Percentiles rank a stretch among this genome's conserved stretches.
Evolutionary conservation across 2,888 invertebrate genomes (phyloP).

Genomic region (Cheiracanthium punctorium): DNA sequence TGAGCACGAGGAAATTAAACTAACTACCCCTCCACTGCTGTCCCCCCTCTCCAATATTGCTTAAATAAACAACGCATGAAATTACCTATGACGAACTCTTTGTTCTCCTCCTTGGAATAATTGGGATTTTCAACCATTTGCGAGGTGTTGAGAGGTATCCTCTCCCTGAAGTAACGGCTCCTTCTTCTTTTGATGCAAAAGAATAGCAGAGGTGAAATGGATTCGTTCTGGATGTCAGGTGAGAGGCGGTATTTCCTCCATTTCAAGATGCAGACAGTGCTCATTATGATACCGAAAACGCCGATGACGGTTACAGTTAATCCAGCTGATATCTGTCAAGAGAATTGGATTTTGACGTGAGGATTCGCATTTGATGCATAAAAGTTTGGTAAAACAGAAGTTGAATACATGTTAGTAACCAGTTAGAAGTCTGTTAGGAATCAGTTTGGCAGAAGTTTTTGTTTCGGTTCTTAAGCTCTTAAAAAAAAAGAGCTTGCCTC

Average conservation of each 20-base stretch:
- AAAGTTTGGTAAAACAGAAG: too few relatives aligned
- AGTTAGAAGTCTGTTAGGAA: too few relatives aligned
- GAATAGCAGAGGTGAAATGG: conserved; percentile 17
- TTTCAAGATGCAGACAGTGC: conserved; percentile 26
- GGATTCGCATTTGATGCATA: too few relatives aligned
- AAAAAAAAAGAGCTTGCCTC: too few relatives aligned
- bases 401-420: too few relatives aligned
- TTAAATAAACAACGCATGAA: too few relatives aligned
- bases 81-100: conserved; percentile 28
- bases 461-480: too few relatives aligned
- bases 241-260: conserved; percentile 41
- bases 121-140: conserved; percentile 72
- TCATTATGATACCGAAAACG: not conserved
- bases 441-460: too few relatives aligned
- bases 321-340: conserved; percentile 26
- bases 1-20: not conserved
- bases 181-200: conserved; percentile 40
- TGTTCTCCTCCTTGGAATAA: conserved; percentile 59
- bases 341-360: not conserved
- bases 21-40: not conserved
- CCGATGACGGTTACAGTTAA: not conserved
- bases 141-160: conserved; percentile 70
- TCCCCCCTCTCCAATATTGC: not conserved
- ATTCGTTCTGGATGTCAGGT: conserved; percentile 23
- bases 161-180: conserved; percentile 42